Conservation (phyloP, 2,797 vertebrate species). For the Typhlichthys subterraneus region DNA sequence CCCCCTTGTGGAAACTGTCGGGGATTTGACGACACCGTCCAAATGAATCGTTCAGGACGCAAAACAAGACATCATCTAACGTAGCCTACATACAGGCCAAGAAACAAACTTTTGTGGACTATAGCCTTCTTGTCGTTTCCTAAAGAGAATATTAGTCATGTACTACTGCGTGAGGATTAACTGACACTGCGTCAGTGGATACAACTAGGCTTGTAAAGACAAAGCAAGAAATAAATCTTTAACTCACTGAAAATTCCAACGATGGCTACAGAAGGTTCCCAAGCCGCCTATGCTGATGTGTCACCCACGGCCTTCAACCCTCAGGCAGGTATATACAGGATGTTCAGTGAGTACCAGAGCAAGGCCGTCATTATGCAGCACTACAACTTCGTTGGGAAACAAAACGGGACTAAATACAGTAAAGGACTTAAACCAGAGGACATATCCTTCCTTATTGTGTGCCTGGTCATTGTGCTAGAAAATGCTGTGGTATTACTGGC, state of each 20-base stretch:
- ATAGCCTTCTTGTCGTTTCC: no score
- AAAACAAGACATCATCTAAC: slow-evolving; percentile 49
- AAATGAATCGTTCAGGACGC: neutral
- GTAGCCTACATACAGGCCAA: neutral
- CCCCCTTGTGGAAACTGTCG: slow-evolving; percentile 15
- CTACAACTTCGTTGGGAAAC: slow-evolving; percentile 89
- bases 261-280: slow-evolving; percentile 56
- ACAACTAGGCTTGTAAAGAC: slow-evolving; percentile 5
- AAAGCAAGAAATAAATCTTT: neutral
- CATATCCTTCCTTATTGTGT: slow-evolving; percentile 82
- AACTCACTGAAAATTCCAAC: neutral
- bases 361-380: slow-evolving; percentile 78
- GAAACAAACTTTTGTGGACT: no score
- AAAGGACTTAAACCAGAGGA: slow-evolving; percentile 80
- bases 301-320: slow-evolving; percentile 36
- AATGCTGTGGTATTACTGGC: slow-evolving; percentile 86
- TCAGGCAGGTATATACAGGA: slow-evolving; percentile 41
- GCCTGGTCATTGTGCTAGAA: slow-evolving; percentile 84
- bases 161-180: slow-evolving; percentile 34
- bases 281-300: slow-evolving; percentile 38
- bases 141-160: slow-evolving; percentile 27
- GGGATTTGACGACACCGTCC: slow-evolving; percentile 6
- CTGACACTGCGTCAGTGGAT: slow-evolving; percentile 45
- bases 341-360: slow-evolving; percentile 78
- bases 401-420: slow-evolving; percentile 78